These are phyloP conservation scores for Stenopsyche tienmushanensis DNA, from an alignment of 1,140 invertebrate species.

Conservation along the genomic window DNA sequence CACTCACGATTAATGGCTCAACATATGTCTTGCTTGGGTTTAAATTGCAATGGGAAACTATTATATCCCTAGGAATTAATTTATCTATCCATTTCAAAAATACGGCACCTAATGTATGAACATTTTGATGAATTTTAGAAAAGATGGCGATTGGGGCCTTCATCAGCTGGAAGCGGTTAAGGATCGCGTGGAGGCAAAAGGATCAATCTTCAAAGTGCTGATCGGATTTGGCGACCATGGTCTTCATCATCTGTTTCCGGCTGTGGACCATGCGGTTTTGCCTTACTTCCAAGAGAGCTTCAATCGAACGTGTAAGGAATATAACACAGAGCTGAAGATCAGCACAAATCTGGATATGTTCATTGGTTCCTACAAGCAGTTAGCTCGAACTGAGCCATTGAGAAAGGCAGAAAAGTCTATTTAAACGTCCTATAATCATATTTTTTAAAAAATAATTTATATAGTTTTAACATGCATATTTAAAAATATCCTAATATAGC, in stretches of 20 bases:
- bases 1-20: no score
- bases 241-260: constrained; percentile 80
- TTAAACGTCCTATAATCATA: neutral
- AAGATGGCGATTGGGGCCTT: constrained; percentile 72
- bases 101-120: no score
- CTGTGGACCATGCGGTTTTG: constrained; percentile 73
- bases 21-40: no score
- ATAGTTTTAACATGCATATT: no score
- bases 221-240: constrained; percentile 76
- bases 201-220: constrained; percentile 65
- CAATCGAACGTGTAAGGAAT: constrained; percentile 69
- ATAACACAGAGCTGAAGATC: constrained; percentile 58
- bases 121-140: no score
- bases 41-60: no score
- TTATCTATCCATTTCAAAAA: no score
- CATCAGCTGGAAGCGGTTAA: constrained; percentile 73
- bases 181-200: constrained; percentile 68
- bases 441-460: no score
- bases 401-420: neutral
- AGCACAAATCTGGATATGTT: constrained; percentile 61
- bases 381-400: constrained; percentile 55
- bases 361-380: constrained; percentile 67
- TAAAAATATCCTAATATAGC: no score
- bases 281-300: constrained; percentile 64
- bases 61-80: no score